Evolutionary conservation across 2,888 invertebrate species (phyloP).

Genomic region (Biston stratarius): DNA sequence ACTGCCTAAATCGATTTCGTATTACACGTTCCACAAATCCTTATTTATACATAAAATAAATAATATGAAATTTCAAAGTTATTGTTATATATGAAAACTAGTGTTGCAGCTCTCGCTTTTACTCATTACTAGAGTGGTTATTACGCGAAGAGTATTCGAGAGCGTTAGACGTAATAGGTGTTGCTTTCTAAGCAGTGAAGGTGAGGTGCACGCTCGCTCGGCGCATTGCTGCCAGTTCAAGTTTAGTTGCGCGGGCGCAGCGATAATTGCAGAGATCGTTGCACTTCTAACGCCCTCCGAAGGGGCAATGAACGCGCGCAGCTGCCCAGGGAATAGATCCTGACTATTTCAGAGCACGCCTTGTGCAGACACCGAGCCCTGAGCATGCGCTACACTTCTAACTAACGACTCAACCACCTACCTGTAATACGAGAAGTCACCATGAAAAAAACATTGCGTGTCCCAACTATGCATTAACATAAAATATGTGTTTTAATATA

Average conservation of each 20-base stretch:
- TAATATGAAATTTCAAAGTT: slow-evolving; percentile 31
- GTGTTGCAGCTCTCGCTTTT: slow-evolving; percentile 75
- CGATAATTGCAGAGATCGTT: slow-evolving; percentile 81
- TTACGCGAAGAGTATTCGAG: slow-evolving; percentile 55
- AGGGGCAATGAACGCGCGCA: slow-evolving; percentile 84
- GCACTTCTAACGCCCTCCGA: slow-evolving; percentile 83
- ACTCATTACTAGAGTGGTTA: slow-evolving; percentile 62
- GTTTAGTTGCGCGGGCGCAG: slow-evolving; percentile 75
- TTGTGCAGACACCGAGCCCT: slow-evolving; percentile 68
- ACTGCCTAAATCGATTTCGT: no score
- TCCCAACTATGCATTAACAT: slow-evolving; percentile 42
- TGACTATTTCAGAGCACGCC: slow-evolving; percentile 82
- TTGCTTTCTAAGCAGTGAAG: slow-evolving; percentile 85
- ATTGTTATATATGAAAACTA: slow-evolving; percentile 51
- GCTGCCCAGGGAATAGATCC: slow-evolving; percentile 85
- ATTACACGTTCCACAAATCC: no score
- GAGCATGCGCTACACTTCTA: slow-evolving; percentile 62
- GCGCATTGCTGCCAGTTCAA: slow-evolving; percentile 78
- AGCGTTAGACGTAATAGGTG: slow-evolving; percentile 74
- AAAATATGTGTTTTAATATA: slow-evolving; percentile 46
- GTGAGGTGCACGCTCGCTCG: slow-evolving; percentile 73
- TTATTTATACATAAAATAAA: no score
- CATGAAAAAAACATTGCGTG: slow-evolving; percentile 50
- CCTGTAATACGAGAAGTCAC: slow-evolving; percentile 72
- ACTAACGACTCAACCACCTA: slow-evolving; percentile 59